A percentile compares a stretch with the other conserved stretches of the same genome.
Conservation (phyloP, 92 coral and sea anemone genomes). For the Scolanthus callimorphus region DNA sequence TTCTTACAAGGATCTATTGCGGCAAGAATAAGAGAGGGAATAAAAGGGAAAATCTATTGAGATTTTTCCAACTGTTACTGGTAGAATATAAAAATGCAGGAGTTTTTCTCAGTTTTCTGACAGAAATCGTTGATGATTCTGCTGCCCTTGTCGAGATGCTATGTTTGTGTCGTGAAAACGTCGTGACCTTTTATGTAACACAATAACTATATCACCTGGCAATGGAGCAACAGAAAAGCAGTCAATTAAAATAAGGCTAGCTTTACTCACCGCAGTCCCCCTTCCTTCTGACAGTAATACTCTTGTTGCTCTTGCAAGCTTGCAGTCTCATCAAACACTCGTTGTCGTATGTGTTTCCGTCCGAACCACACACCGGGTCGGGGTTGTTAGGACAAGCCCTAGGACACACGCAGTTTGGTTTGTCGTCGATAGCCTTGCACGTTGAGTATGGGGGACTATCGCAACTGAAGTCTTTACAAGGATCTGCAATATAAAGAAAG, state of each 20-base stretch:
- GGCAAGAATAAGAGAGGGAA: no score
- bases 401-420: constrained; percentile 7
- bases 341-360: constrained; percentile 18
- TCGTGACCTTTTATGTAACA: no score
- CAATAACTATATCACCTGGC: no score
- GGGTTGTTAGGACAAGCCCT: not conserved
- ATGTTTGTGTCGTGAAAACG: no score
- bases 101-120: no score
- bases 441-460: constrained; percentile 5
- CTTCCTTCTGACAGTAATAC: constrained; percentile 4
- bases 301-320: constrained; percentile 10
- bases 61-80: no score
- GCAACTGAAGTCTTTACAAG: constrained; percentile 2
- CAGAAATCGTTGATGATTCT: no score
- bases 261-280: not conserved
- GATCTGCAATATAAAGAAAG: constrained; percentile 4
- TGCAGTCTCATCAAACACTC: constrained; percentile 22
- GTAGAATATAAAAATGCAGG: no score
- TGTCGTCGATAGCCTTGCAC: constrained; percentile 4
- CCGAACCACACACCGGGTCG: constrained; percentile 17
- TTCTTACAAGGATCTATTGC: constrained; percentile 12
- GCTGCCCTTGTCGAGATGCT: not conserved
- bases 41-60: no score
- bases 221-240: no score
- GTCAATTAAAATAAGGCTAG: no score